A percentile compares a stretch with the other conserved stretches of the same genome.
Conservation (phyloP, 2,888 invertebrate genomes). For the Caenorhabditis uteleia region DNA sequence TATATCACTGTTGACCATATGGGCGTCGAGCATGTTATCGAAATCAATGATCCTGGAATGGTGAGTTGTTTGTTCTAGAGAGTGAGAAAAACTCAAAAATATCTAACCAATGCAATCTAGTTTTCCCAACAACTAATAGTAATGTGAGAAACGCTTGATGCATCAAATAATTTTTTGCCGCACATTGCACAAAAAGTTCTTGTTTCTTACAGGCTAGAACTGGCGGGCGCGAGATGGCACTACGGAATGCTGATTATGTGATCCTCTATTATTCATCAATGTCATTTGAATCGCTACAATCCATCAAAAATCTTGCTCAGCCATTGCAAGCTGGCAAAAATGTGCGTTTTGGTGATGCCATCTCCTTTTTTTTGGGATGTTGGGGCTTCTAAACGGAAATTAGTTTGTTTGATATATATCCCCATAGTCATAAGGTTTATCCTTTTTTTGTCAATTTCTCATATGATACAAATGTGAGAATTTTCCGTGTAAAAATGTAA, state of each 20-base stretch:
- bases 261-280: conserved; percentile 43
- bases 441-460: too few species aligned
- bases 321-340: conserved; percentile 33
- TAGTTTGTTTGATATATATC: too few species aligned
- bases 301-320: conserved; percentile 20
- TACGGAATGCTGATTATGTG: conserved; percentile 38
- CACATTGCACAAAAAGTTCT: too few species aligned
- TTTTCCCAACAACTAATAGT: not conserved
- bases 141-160: conserved; percentile 14
- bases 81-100: not conserved
- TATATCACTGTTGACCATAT: conserved; percentile 38
- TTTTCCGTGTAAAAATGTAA: too few species aligned
- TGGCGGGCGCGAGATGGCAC: conserved; percentile 52
- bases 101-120: not conserved
- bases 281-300: conserved; percentile 33
- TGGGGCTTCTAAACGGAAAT: too few species aligned
- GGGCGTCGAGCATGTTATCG: conserved; percentile 31
- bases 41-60: conserved; percentile 50
- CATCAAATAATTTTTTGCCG: too few species aligned
- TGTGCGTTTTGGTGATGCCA: conserved; percentile 26
- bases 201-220: conserved; percentile 38
- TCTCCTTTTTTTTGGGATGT: not conserved
- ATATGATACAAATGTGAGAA: too few species aligned
- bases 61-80: conserved; percentile 16
- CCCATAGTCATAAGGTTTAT: too few species aligned